A percentile compares a stretch with the other conserved stretches of the same genome.
These are phyloP conservation scores for Cydia pomonella DNA, from an alignment of 1,140 invertebrate genomes.

Conservation along the genomic window DNA sequence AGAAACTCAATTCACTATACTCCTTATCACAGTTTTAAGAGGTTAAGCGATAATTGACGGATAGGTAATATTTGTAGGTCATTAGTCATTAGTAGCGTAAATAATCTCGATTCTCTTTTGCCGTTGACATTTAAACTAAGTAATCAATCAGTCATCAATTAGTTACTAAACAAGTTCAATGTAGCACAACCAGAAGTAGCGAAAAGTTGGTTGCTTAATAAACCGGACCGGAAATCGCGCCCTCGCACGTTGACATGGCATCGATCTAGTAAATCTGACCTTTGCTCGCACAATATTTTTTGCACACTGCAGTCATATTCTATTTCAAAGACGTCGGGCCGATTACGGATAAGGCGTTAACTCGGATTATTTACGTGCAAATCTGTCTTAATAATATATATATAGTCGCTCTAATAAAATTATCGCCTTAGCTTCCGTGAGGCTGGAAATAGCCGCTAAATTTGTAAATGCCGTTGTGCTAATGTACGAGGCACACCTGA, in stretches of 20 bases:
- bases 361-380: conserved; percentile 7
- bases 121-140: not conserved
- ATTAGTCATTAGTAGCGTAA: not conserved
- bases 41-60: not conserved
- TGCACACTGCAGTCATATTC: not conserved
- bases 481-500: conserved; percentile 48
- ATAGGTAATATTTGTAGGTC: not conserved
- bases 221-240: not conserved
- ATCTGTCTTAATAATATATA: conserved; percentile 18
- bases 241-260: not conserved
- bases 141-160: not conserved
- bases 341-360: not conserved
- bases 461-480: conserved; percentile 39
- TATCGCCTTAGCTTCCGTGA: conserved; percentile 43
- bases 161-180: not conserved
- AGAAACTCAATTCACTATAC: not conserved
- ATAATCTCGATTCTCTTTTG: conserved; percentile 6
- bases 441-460: conserved; percentile 45
- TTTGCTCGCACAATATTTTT: not conserved
- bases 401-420: conserved; percentile 22
- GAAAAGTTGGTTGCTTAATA: not conserved
- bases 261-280: not conserved
- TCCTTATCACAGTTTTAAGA: conserved; percentile 14
- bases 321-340: not conserved
- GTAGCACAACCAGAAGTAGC: not conserved